Percentiles rank a stretch among this genome's conserved stretches.
These are phyloP conservation scores for Dastarcus helophoroides DNA, from an alignment of 2,888 invertebrate genomes.

Conservation along the genomic window DNA sequence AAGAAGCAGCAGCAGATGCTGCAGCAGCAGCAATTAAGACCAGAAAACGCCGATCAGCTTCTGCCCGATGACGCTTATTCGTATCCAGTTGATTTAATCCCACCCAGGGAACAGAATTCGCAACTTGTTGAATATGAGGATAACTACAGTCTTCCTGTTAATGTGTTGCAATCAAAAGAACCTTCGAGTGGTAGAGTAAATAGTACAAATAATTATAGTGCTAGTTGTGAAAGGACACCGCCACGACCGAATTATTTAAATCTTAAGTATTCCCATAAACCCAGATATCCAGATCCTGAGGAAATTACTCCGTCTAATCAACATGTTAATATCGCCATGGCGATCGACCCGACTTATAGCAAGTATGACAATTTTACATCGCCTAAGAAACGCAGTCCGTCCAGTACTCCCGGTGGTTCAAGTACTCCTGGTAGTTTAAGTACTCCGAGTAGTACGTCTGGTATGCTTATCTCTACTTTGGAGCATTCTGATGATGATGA, in stretches of 20 bases:
- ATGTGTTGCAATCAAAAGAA: slow-evolving; percentile 21
- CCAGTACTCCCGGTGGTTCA: slow-evolving; percentile 28
- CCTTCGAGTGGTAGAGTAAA: slow-evolving; percentile 1
- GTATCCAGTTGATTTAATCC: slow-evolving; percentile 41
- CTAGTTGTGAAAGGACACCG: slow-evolving; percentile 3
- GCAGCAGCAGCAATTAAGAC: slow-evolving; percentile 30
- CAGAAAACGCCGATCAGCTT: slow-evolving; percentile 22
- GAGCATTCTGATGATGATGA: slow-evolving; percentile 18
- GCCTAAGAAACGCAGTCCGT: slow-evolving; percentile 17
- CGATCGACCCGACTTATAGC: slow-evolving; percentile 53
- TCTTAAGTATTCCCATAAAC: slow-evolving; percentile 30
- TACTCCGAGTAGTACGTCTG: slow-evolving; percentile 28
- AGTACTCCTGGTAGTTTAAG: slow-evolving; percentile 30
- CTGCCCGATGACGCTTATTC: slow-evolving; percentile 41
- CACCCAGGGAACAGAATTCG: not conserved
- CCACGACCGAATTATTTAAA: slow-evolving; percentile 34
- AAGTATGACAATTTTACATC: slow-evolving; percentile 11
- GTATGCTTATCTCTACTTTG: slow-evolving; percentile 23
- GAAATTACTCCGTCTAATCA: slow-evolving; percentile 26
- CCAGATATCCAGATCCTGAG: slow-evolving; percentile 32
- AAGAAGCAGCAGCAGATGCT: slow-evolving; percentile 38
- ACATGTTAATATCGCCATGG: slow-evolving; percentile 50
- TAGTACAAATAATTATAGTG: slow-evolving; percentile 5
- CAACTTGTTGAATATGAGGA: slow-evolving; percentile 27
- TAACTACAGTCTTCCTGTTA: slow-evolving; percentile 36